Conservation (phyloP, 2,888 invertebrate species). For the Chelonus formosanus region DNA sequence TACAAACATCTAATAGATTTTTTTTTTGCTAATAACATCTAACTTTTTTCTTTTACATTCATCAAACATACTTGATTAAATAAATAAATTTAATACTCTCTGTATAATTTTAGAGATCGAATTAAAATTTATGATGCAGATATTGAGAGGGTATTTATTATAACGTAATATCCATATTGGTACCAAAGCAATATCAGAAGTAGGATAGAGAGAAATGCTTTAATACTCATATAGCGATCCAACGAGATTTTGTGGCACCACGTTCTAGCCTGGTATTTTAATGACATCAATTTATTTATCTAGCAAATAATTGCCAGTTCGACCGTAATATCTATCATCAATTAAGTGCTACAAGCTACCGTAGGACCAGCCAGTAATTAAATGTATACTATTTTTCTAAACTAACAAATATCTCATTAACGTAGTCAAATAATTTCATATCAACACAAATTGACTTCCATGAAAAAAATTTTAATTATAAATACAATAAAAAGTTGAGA, state of each 20-base stretch:
- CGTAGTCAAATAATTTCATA: no score
- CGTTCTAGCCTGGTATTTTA: constrained; percentile 11
- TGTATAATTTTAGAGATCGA: no score
- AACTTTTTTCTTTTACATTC: no score
- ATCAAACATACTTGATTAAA: no score
- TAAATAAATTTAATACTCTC: no score
- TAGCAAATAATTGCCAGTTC: constrained; percentile 26
- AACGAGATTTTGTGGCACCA: constrained; percentile 24
- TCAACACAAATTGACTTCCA: no score
- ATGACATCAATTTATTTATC: constrained; percentile 28
- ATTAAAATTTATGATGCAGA: no score
- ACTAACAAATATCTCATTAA: no score
- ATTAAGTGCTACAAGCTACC: constrained; percentile 17
- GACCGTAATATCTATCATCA: constrained; percentile 27
- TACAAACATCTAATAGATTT: not conserved
- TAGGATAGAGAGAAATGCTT: constrained; percentile 5
- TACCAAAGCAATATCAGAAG: not conserved
- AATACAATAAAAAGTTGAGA: no score
- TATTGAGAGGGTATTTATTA: not conserved
- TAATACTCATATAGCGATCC: constrained; percentile 17
- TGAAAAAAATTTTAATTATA: no score
- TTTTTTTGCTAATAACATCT: not conserved
- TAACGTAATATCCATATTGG: not conserved
- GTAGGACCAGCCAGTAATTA: not conserved
- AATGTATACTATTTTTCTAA: constrained; percentile 2